Evolutionary conservation across 2,888 invertebrate species (phyloP).

Genomic region (Exocentrus adspersus): DNA sequence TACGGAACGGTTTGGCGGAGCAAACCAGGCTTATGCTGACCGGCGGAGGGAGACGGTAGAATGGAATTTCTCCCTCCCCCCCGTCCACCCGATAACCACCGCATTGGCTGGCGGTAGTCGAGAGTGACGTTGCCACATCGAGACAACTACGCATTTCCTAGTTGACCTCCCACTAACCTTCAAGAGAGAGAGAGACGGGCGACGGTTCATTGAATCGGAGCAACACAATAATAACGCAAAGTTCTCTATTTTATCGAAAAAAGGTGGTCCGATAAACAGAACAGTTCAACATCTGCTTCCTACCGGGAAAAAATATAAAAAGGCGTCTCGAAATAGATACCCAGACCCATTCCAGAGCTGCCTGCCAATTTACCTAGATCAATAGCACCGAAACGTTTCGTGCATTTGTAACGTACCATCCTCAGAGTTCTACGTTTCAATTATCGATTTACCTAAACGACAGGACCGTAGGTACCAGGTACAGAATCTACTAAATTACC

Average conservation of each 20-base stretch:
- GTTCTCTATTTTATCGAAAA: slow-evolving; percentile 5
- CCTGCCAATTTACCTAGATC: too few species aligned
- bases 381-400: slow-evolving; percentile 11
- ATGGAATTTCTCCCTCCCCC: too few species aligned
- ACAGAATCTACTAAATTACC: too few species aligned
- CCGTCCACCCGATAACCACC: slow-evolving; percentile 13
- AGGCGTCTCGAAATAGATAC: too few species aligned
- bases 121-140: slow-evolving; percentile 33
- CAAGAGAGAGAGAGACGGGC: slow-evolving; percentile 27
- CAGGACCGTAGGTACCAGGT: too few species aligned
- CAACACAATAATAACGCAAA: slow-evolving; percentile 24
- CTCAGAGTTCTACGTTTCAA: not conserved
- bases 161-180: slow-evolving; percentile 39
- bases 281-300: not conserved
- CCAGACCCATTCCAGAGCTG: too few species aligned
- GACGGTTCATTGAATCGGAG: slow-evolving; percentile 28
- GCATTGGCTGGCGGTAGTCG: slow-evolving; percentile 1
- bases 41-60: slow-evolving; percentile 17
- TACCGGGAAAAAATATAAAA: not conserved
- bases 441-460: too few species aligned
- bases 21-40: slow-evolving; percentile 16
- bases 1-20: slow-evolving; percentile 25
- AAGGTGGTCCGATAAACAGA: slow-evolving; percentile 6
- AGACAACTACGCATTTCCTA: slow-evolving; percentile 36
- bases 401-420: not conserved